Conservation (phyloP, 2,113 vertebrate genomes). For the Triplophysa siluroides region DNA sequence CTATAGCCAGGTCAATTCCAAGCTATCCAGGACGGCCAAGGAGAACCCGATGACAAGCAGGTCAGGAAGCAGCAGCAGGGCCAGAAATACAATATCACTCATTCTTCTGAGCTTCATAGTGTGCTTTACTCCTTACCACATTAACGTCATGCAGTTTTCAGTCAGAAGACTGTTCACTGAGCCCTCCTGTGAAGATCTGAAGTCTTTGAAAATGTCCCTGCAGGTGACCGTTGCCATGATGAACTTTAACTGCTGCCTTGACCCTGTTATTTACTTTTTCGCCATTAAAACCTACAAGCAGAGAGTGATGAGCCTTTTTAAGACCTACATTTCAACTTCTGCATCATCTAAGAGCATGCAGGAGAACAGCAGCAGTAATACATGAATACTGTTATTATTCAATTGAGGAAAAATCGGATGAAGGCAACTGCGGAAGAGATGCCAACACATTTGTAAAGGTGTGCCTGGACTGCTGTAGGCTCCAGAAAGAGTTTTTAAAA, state of each 20-base stretch:
- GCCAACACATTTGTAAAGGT: not conserved
- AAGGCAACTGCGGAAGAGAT: constrained; percentile 1
- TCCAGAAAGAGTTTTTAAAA: not conserved
- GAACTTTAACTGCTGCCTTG: constrained; percentile 85
- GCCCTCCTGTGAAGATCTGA: constrained; percentile 71
- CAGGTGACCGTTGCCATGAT: constrained; percentile 80
- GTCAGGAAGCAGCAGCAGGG: constrained; percentile 68
- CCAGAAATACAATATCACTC: constrained; percentile 76
- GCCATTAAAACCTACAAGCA: constrained; percentile 82
- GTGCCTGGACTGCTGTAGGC: not conserved
- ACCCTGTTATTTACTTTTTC: constrained; percentile 86
- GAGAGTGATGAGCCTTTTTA: constrained; percentile 78
- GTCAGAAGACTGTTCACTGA: constrained; percentile 66
- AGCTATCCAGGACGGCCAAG: constrained; percentile 71
- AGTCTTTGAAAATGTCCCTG: constrained; percentile 76
- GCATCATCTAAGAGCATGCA: constrained; percentile 68
- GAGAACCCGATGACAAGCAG: constrained; percentile 68
- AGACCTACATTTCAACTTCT: constrained; percentile 65
- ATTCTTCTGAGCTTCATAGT: constrained; percentile 76
- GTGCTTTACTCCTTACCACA: constrained; percentile 83
- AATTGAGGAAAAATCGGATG: not conserved
- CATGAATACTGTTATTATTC: constrained; percentile 53
- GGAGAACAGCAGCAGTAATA: constrained; percentile 79
- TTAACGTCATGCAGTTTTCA: constrained; percentile 81
- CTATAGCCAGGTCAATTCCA: constrained; percentile 76